Evolutionary conservation across 2,113 vertebrate species (phyloP).

Genomic region (Lichenostomus cassidix): DNA sequence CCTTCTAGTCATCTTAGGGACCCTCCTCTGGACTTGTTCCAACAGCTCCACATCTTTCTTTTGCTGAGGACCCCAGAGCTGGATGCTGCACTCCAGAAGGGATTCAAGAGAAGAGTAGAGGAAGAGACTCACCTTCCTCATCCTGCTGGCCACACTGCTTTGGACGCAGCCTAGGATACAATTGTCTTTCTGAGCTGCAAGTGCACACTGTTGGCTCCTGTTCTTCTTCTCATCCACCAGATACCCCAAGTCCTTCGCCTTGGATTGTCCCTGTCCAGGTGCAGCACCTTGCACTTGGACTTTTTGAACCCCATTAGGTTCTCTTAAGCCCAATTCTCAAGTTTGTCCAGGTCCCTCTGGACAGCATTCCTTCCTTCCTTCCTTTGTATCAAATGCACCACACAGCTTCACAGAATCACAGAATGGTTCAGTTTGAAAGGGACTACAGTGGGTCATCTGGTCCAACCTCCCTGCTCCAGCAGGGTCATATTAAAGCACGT

Average conservation of each 20-base stretch:
- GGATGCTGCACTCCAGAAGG: not conserved
- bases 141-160: not conserved
- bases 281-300: not conserved
- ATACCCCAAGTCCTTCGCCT: not conserved
- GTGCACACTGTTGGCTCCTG: not conserved
- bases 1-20: not conserved
- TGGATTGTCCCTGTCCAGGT: not conserved
- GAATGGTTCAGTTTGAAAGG: not conserved
- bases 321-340: not conserved
- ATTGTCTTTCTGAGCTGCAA: not conserved
- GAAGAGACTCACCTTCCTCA: not conserved
- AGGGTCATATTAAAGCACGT: not conserved
- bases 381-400: not conserved
- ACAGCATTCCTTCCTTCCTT: not conserved
- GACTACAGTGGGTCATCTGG: no score
- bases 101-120: not conserved
- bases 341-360: not conserved
- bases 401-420: not conserved
- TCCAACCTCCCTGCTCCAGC: not conserved
- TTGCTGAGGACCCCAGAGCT: not conserved
- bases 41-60: not conserved
- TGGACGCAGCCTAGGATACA: not conserved
- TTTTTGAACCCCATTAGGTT: not conserved
- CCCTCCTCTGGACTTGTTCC: not conserved
- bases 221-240: not conserved